Base-by-base conservation (phyloP, 2,888 invertebrate genomes). In the Pelosia muscerda region DNA sequence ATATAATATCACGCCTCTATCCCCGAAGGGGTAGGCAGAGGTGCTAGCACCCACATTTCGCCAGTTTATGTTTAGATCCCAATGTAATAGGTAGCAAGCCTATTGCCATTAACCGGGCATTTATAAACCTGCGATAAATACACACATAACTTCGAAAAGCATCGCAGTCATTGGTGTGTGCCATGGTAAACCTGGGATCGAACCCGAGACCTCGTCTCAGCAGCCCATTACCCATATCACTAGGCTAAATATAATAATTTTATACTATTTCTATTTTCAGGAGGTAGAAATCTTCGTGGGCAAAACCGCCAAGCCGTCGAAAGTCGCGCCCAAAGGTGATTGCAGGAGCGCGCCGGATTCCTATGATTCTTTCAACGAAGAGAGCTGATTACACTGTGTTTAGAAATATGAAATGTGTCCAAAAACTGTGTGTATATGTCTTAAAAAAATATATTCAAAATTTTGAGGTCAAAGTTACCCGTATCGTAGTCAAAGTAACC, bases 271-370 rank as follows among this genome's bases (percentile, higher is more conserved):
- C 67, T 57, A 0, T 42, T 85, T 84, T 2, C 90, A 95, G 94
- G 94, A 94, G 77, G 94, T 95, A 25, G 94, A 95, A 81, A 95
- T 95, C 70, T 95, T 93, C 80, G 94, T 95, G 3, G 93, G 93
- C 54, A 93, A 90, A 65, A 81, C 76, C 13, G 82, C 86, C 1
- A 92, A 91, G 68, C 86, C 91, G 0, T 81, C 88, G 0, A 90
- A 87, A 34, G 82, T 81, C 3, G 89, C 88, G 22, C 88, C 91
- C 0, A 82, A 78, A 53, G 94, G 93, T 0, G 93, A 94, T 74
- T 91, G 90, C 74, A 75, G 69, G 56, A 88, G 84, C 68, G 67
- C 75, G 8, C 72, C 74, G 6, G 78, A 77, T 0, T 86, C 88
- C 0, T 79, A 84, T 0, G 85, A 87, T 70, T 82, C 88, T 0